Evolutionary conservation across 2,888 invertebrate genomes (phyloP).

Genomic region (Eupithecia subfuscata): DNA sequence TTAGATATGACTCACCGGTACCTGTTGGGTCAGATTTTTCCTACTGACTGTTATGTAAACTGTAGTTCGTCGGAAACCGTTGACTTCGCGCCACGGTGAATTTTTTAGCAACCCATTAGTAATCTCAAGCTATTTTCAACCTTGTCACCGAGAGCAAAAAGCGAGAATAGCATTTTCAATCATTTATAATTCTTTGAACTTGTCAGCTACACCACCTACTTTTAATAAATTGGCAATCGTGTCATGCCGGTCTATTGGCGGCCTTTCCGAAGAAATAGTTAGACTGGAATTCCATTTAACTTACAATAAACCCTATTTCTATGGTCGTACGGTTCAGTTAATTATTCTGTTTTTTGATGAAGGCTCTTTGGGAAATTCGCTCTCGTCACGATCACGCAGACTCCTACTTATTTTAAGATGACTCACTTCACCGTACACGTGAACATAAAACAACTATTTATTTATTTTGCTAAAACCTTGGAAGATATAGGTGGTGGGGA

Average conservation of each 20-base stretch:
- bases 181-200: constrained; percentile 14
- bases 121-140: constrained; percentile 20
- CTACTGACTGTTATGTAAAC: constrained; percentile 10
- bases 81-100: constrained; percentile 27
- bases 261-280: constrained; percentile 27
- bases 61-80: constrained; percentile 29
- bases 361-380: constrained; percentile 15
- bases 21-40: constrained; percentile 17
- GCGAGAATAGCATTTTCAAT: constrained; percentile 14
- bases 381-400: background rate
- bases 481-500: too few relatives aligned
- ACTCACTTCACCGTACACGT: background rate
- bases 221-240: constrained; percentile 43
- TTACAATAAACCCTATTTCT: constrained; percentile 4
- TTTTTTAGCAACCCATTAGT: constrained; percentile 19
- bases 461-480: too few relatives aligned
- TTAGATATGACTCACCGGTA: constrained; percentile 31
- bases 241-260: constrained; percentile 36
- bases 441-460: too few relatives aligned
- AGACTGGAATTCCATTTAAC: constrained; percentile 8
- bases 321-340: background rate
- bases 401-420: constrained; percentile 1
- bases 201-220: constrained; percentile 40
- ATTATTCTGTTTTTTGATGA: background rate
- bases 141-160: constrained; percentile 15